phyloP scores from a whole-genome alignment of 1,140 invertebrate genomes.

The Anastrepha ludens region DNA sequence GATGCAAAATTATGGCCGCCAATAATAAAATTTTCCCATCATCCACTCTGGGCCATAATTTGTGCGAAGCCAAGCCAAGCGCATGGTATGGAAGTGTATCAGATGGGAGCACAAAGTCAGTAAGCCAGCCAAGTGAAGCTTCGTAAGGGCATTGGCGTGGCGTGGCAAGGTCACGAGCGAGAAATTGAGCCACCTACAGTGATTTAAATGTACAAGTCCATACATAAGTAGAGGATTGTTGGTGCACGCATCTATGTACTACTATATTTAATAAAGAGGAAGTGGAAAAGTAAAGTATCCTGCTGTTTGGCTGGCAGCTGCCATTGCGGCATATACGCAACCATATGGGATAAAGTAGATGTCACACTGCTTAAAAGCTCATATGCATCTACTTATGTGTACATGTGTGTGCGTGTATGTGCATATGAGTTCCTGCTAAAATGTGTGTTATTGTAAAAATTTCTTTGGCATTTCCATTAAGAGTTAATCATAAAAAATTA shows the following conservation, averaged over 20 bases:
- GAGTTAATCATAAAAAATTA: conserved; percentile 46
- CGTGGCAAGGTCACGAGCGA: conserved; percentile 21
- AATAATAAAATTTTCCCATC: conserved; percentile 44
- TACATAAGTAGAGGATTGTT: too few species aligned
- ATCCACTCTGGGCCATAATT: conserved; percentile 43
- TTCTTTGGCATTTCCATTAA: conserved; percentile 29
- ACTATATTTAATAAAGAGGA: neutral
- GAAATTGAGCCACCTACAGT: conserved; percentile 14
- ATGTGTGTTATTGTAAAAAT: neutral
- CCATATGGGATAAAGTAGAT: neutral
- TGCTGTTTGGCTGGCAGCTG: neutral
- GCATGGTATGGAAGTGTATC: conserved; percentile 35
- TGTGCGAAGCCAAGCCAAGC: conserved; percentile 31
- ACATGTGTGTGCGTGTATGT: neutral
- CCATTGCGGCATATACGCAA: neutral
- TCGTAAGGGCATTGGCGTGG: neutral
- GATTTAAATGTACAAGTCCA: neutral
- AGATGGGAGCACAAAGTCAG: conserved; percentile 37
- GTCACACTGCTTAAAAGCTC: conserved; percentile 28
- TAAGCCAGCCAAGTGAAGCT: conserved; percentile 25
- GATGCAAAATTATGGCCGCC: conserved; percentile 48
- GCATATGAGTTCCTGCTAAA: neutral
- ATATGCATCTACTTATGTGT: neutral
- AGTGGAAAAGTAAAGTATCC: neutral
- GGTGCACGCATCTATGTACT: neutral